Conservation (phyloP, 2,888 invertebrate genomes). For the Philopedon plagiatum region DNA sequence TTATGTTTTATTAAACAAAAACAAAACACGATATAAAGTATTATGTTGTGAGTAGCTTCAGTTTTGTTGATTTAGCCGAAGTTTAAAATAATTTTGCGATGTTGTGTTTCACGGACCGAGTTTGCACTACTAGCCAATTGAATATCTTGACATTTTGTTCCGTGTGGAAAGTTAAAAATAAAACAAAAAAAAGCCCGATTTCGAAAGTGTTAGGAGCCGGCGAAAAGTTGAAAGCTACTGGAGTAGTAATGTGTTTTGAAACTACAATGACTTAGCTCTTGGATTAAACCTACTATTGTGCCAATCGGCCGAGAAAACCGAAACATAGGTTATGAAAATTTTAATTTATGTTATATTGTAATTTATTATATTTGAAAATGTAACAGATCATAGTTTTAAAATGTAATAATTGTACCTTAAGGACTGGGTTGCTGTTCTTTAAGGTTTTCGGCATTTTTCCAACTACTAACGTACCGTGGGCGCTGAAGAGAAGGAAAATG, state of each 20-base stretch:
- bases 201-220: conserved; percentile 22
- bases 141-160: conserved; percentile 5
- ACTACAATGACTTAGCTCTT: conserved; percentile 19
- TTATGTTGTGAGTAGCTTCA: conserved; percentile 27
- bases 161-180: conserved; percentile 21
- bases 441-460: too few relatives aligned
- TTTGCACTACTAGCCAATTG: neutral
- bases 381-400: too few relatives aligned
- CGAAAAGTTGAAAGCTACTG: conserved; percentile 41
- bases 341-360: too few relatives aligned
- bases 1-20: neutral
- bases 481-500: too few relatives aligned
- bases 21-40: neutral
- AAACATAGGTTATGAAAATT: too few relatives aligned
- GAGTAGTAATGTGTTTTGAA: conserved; percentile 29
- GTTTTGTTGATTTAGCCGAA: neutral
- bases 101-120: neutral
- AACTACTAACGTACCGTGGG: too few relatives aligned
- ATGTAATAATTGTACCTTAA: too few relatives aligned
- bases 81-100: neutral
- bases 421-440: too few relatives aligned
- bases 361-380: too few relatives aligned
- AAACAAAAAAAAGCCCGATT: conserved; percentile 25
- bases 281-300: conserved; percentile 24
- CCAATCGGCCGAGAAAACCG: conserved; percentile 1